Evolutionary conservation across 1,140 invertebrate genomes (phyloP).

Genomic region (Sitobion miscanthi): DNA sequence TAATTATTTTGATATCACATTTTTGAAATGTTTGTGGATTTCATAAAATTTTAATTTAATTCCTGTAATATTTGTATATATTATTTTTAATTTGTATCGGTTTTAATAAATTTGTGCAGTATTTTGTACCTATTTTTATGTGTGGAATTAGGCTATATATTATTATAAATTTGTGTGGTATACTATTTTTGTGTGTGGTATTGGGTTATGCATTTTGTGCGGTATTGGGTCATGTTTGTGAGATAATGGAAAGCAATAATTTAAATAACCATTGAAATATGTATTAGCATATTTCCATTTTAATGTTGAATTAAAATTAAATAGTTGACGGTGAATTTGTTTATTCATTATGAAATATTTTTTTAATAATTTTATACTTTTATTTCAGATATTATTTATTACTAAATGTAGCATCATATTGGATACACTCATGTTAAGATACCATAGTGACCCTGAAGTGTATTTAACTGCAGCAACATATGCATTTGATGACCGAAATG

Average conservation of each 20-base stretch:
- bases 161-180: too few relatives aligned
- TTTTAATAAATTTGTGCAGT: too few relatives aligned
- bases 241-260: background rate
- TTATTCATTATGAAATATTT: background rate
- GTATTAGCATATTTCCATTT: background rate
- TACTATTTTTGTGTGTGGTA: too few relatives aligned
- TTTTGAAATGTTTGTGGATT: too few relatives aligned
- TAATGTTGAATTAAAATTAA: background rate
- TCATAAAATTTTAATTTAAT: too few relatives aligned
- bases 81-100: too few relatives aligned
- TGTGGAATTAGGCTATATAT: too few relatives aligned
- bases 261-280: background rate
- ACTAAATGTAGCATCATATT: constrained; percentile 38
- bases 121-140: too few relatives aligned
- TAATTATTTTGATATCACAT: too few relatives aligned
- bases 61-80: too few relatives aligned
- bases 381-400: constrained; percentile 36
- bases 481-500: constrained; percentile 46
- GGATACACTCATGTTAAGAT: constrained; percentile 12
- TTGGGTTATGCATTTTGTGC: too few relatives aligned
- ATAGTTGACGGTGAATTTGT: background rate
- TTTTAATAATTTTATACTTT: background rate
- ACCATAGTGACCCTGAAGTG: constrained; percentile 45
- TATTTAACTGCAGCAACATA: constrained; percentile 39
- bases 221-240: too few relatives aligned